A percentile compares a stretch with the other conserved stretches of the same genome.
These are phyloP conservation scores for Araneus ventricosus DNA, from an alignment of 1,140 invertebrate species.

Conservation along the genomic window DNA sequence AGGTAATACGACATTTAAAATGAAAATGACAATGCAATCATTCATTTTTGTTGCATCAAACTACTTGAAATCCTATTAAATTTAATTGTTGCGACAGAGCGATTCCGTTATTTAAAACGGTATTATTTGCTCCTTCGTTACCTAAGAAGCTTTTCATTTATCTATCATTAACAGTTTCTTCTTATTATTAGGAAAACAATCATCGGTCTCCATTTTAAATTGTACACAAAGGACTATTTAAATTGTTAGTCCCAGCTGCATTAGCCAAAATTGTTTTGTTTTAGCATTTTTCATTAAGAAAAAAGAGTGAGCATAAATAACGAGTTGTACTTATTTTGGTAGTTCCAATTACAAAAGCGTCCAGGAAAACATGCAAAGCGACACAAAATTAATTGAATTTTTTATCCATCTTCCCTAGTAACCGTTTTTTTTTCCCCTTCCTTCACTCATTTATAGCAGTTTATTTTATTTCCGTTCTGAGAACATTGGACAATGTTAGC, in stretches of 20 bases:
- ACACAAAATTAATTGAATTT: background rate
- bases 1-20: background rate
- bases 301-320: background rate
- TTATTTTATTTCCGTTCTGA: slow-evolving; percentile 4
- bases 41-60: background rate
- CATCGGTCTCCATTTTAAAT: background rate
- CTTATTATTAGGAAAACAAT: background rate
- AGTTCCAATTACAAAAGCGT: slow-evolving; percentile 4
- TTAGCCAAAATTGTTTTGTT: background rate
- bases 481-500: background rate
- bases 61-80: background rate
- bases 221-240: background rate
- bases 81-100: background rate
- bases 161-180: background rate
- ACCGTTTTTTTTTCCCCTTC: background rate
- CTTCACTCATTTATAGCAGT: background rate
- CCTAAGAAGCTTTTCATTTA: background rate
- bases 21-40: background rate
- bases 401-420: background rate
- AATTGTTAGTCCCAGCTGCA: background rate
- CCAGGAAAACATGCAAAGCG: background rate
- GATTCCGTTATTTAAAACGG: background rate
- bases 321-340: background rate
- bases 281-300: background rate
- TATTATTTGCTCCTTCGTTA: background rate